Evolutionary conservation across 2,797 vertebrate genomes (phyloP).

Genomic region (Gymnodraco acuticeps): DNA sequence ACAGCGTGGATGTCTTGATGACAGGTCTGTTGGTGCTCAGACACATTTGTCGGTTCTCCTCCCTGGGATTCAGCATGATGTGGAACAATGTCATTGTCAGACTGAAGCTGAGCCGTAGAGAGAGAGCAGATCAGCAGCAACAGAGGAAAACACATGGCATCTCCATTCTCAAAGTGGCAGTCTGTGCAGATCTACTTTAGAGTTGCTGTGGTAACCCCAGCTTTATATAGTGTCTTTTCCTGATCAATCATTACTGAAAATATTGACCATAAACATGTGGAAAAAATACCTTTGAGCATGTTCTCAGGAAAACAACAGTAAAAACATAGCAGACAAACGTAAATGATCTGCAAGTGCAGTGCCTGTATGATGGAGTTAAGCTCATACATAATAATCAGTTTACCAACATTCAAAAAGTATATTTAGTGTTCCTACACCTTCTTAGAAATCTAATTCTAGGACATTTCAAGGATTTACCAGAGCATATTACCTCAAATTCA

Average conservation of each 20-base stretch:
- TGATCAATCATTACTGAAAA: constrained; percentile 31
- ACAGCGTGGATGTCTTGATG: constrained; percentile 23
- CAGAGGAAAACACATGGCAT: constrained; percentile 10
- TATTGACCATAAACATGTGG: not conserved
- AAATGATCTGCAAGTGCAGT: not conserved
- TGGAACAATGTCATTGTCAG: not conserved
- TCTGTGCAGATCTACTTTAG: not conserved
- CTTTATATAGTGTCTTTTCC: constrained; percentile 19
- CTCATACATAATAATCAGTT: no score
- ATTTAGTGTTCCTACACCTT: not conserved
- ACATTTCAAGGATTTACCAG: no score
- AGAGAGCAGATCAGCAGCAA: constrained; percentile 48
- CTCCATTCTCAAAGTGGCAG: constrained; percentile 25
- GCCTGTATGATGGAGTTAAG: not conserved
- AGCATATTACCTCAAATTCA: no score
- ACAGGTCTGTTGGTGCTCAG: not conserved
- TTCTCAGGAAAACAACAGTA: not conserved
- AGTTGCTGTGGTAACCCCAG: not conserved
- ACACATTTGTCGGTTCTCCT: not conserved
- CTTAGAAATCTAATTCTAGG: no score
- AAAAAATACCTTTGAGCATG: not conserved
- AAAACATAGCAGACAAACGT: not conserved
- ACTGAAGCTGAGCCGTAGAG: no score
- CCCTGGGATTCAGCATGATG: not conserved
- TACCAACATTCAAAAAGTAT: no score